Percentiles rank a stretch among this genome's conserved stretches.
Evolutionary conservation across 2,113 vertebrate species (phyloP).

Genomic region (Prietella phreatophila): DNA sequence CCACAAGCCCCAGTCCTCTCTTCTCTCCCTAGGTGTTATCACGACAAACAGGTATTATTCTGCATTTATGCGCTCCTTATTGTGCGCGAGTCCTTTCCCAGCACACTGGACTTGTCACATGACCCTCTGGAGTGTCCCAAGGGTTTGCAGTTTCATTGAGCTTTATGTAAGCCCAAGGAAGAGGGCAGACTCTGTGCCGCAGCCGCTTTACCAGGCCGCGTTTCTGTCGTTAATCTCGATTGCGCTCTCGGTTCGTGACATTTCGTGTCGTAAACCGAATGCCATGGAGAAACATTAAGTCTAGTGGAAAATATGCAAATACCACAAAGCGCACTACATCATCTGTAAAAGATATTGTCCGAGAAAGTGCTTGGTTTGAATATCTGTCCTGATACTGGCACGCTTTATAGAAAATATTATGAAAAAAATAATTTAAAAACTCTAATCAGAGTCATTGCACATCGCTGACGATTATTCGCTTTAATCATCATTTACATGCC

Average conservation of each 20-base stretch:
- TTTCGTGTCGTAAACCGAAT: conserved; percentile 25
- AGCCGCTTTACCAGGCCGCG: neutral
- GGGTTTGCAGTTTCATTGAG: conserved; percentile 30
- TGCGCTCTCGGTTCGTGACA: conserved; percentile 36
- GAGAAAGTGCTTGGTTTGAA: neutral
- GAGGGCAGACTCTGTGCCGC: conserved; percentile 1
- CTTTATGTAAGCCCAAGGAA: neutral
- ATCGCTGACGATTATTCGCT: neutral
- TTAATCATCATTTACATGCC: neutral
- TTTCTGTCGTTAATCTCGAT: conserved; percentile 45
- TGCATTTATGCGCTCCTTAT: neutral
- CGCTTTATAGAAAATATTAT: neutral
- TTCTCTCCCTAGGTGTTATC: neutral
- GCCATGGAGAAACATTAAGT: conserved; percentile 25
- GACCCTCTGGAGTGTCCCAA: neutral
- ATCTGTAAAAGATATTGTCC: neutral
- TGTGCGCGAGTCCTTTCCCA: neutral
- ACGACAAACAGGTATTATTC: neutral
- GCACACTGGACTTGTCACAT: conserved; percentile 1
- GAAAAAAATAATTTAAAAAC: neutral
- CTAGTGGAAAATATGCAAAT: conserved; percentile 34
- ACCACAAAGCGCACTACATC: conserved; percentile 20
- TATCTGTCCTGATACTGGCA: neutral
- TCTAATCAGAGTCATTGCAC: neutral
- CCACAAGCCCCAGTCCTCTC: neutral